These are phyloP conservation scores for Ophion obscuratus DNA, from an alignment of 2,888 invertebrate species.

Conservation along the genomic window DNA sequence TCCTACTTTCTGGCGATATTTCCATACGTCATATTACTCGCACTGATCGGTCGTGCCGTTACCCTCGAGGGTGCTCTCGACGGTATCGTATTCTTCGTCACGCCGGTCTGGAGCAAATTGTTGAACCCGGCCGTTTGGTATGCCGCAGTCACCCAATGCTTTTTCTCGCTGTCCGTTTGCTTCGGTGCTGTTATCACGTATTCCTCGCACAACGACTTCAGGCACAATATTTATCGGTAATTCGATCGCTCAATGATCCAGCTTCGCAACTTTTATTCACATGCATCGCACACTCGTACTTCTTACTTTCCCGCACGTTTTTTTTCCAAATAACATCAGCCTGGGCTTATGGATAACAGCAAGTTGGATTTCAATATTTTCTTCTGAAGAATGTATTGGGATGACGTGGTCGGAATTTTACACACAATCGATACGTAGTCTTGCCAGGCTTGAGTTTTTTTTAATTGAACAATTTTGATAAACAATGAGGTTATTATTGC, in stretches of 20 bases:
- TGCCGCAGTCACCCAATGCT: slow-evolving; percentile 87
- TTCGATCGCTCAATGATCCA: background rate
- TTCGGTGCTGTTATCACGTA: slow-evolving; percentile 88
- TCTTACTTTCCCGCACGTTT: background rate
- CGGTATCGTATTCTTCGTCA: slow-evolving; percentile 88
- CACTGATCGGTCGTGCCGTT: slow-evolving; percentile 87
- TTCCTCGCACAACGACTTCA: slow-evolving; percentile 87
- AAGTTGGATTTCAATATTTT: no score
- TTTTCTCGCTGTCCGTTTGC: slow-evolving; percentile 87
- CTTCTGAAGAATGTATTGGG: no score
- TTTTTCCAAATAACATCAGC: no score
- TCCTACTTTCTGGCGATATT: slow-evolving; percentile 90
- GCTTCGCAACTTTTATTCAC: background rate
- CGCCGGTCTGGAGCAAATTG: slow-evolving; percentile 88
- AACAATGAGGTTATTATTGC: no score
- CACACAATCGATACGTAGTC: no score
- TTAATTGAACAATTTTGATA: no score
- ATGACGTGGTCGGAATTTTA: no score
- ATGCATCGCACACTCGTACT: background rate
- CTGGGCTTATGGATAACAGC: no score
- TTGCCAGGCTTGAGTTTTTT: no score
- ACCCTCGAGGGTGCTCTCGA: slow-evolving; percentile 87
- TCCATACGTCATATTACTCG: slow-evolving; percentile 87
- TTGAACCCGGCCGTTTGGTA: slow-evolving; percentile 87
- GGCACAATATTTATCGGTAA: slow-evolving; percentile 86